Conservation (phyloP, 1,140 invertebrate species). For the Sipha flava region DNA sequence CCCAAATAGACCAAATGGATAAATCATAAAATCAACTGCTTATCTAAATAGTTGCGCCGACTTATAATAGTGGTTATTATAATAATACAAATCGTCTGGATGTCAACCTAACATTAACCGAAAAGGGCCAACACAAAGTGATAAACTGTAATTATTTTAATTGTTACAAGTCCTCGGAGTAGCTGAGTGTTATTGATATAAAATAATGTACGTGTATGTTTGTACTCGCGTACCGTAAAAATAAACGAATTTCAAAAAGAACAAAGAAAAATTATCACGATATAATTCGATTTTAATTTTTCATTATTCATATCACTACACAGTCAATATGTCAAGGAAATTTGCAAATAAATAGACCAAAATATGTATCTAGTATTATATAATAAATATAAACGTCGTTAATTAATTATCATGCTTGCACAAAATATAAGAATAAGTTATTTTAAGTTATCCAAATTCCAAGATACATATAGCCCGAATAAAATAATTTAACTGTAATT, state of each 20-base stretch:
- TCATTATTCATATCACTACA: not conserved
- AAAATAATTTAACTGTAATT: not conserved
- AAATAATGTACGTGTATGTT: too few species aligned
- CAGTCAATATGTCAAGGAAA: constrained; percentile 1
- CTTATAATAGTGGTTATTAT: constrained; percentile 1
- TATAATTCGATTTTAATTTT: not conserved
- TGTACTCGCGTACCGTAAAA: not conserved
- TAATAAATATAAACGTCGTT: too few species aligned
- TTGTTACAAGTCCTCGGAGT: not conserved
- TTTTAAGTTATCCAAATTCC: not conserved
- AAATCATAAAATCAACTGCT: not conserved
- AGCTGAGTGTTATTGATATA: not conserved
- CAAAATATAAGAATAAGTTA: too few species aligned
- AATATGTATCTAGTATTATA: not conserved
- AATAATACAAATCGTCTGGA: not conserved
- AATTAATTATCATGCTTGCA: too few species aligned
- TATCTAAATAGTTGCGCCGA: not conserved
- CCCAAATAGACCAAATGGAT: not conserved
- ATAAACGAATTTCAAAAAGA: not conserved
- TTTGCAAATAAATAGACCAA: not conserved
- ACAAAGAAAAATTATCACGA: not conserved
- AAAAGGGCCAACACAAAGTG: not conserved
- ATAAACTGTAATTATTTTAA: constrained; percentile 18
- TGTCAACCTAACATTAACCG: not conserved
- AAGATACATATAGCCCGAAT: not conserved